Percentiles rank a stretch among this genome's conserved stretches.
Conservation (phyloP, 2,888 invertebrate genomes). For the Amphipoea lucens region DNA sequence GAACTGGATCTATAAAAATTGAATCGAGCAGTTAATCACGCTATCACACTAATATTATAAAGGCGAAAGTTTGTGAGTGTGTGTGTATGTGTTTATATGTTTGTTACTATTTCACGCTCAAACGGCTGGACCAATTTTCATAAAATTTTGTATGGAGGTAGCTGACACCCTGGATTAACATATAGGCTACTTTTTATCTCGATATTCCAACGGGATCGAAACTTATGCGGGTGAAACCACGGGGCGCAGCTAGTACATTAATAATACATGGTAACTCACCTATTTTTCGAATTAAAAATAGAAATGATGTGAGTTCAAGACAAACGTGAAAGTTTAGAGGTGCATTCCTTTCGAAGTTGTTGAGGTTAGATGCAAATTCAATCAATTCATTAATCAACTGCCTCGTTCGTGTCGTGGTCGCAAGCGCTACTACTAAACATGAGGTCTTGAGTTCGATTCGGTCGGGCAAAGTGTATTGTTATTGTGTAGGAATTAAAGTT, state of each 20-base stretch:
- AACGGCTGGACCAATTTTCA: no score
- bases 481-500: background rate
- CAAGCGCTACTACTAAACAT: background rate
- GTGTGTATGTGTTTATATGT: no score
- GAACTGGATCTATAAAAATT: slow-evolving; percentile 38
- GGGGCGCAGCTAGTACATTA: background rate
- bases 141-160: no score
- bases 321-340: slow-evolving; percentile 5
- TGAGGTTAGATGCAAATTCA: background rate
- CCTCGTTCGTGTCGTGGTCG: background rate
- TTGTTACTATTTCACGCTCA: no score
- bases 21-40: slow-evolving; percentile 5
- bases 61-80: no score
- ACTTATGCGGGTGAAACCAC: no score
- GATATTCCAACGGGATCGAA: no score
- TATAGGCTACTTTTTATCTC: no score
- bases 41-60: no score
- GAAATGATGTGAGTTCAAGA: slow-evolving; percentile 9
- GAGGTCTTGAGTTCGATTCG: background rate
- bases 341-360: slow-evolving; percentile 6
- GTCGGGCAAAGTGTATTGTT: background rate
- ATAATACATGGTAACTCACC: slow-evolving; percentile 18
- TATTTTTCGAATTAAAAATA: slow-evolving; percentile 28
- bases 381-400: background rate
- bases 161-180: no score